Base-by-base conservation (phyloP, 2,888 invertebrate genomes). In the Villa cingulata region DNA sequence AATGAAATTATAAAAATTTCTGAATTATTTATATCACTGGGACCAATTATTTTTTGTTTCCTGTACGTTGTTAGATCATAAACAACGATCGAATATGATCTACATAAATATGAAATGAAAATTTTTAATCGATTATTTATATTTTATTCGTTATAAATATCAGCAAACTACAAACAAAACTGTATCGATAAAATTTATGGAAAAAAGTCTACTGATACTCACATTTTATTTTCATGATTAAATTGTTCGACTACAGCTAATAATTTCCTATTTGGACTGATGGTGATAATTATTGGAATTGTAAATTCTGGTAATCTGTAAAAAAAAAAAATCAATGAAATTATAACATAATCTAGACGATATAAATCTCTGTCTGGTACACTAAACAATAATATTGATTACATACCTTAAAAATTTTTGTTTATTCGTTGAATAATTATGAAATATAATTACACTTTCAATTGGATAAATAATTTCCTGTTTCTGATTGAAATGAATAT, bases 381-480 rank as follows among this genome's bases (percentile, higher is more conserved):
- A n/a, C n/a, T n/a, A n/a, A n/a, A n/a, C n/a, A n/a, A n/a, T n/a
- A n/a, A n/a, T n/a, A n/a, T n/a, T n/a, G n/a, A n/a, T 14, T 20
- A 18, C 10, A 18, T 20, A 64, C 63, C 78, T 75, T 43, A 87
- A 79, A 58, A 82, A 82, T 58, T 78, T 78, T 61, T 89, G 88
- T 54, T 77, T 79, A 59, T 80, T 79, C 56, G 78, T 76, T 9
- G 76, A 71, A 62, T 78, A 78, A 62, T 87, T 82, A 58, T 89
- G 86, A 50, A 87, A 72, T 1, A 81, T 76, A 43, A 89, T 68
- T 1, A 83, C 82, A 44, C 81, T 80, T 45, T 87, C 88, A 29
- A 83, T 83, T 0, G 86, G 85, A 65, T 88, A 88, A 43, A 87
- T 71, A 37, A 88, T 75, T 60, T 87, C 86, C 23, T 82, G 77